Evolutionary conservation across 2,113 vertebrate species (phyloP), one percentile per base, ranked within the genome.

Genomic region (Thalassoma bifasciatum): DNA sequence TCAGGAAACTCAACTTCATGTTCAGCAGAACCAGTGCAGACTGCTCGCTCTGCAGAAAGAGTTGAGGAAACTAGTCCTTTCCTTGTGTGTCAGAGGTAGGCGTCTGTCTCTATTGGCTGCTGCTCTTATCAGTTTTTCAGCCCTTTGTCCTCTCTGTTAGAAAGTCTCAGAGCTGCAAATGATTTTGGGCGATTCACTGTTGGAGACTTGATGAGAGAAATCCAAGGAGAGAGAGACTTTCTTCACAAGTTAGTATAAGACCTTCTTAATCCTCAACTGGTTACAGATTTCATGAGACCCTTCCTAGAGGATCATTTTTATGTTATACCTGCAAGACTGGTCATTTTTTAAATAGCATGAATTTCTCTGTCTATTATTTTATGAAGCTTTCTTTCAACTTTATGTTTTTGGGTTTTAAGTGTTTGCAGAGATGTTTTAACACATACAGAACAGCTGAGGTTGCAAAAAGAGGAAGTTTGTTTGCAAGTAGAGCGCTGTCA

Each of bases 241-340:
- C 37, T 57, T 72, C 11, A 0, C 38, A 84, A 90, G 85, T 89
- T 53, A 88, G 88, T 90, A 86, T 53, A 30, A 26, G 9, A 51
- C n/a, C 1, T 49, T 71, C 1, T 54, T 79, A 37, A 23, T 60
- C 50, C 51, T 46, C 4, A 47, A 1, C 1, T 56, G 23, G 2
- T 50, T 30, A 16, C 30, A 36, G 12, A 62, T 1, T 71, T 56
- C 61, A 47, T 47, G 4, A 6, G 12, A 51, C 44, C 8, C 1
- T 47, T 46, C 2, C 24, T 54, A 9, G 38, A 47, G 4, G 22
- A 2, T n/a, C 40, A 10, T 44, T 69, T 26, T 16, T 46, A 16
- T 21, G 14, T 37, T 21, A 49, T 30, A 24, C n/a, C 37, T 34
- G 16, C 5, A 50, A 19, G 2, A 40, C 1, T 23, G 34, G 1